phyloP scores from a whole-genome alignment of 2,888 invertebrate genomes.

The Ophion ventricosus region DNA sequence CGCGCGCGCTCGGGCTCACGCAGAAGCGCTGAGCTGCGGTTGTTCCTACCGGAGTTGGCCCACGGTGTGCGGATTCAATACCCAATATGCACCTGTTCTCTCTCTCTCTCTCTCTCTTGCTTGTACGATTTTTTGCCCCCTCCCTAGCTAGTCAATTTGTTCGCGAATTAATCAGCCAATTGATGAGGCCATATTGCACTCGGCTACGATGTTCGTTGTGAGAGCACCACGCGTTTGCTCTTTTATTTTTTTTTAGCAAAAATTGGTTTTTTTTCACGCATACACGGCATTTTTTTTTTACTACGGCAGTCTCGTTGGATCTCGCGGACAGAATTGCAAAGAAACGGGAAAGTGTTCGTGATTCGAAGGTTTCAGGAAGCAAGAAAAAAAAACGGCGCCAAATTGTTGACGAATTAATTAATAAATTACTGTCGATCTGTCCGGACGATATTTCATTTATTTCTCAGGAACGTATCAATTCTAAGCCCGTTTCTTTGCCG shows the following conservation, averaged over 20 bases:
- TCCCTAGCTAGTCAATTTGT: constrained; percentile 62
- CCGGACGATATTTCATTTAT: neutral
- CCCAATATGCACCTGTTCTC: constrained; percentile 53
- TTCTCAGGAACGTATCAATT: neutral
- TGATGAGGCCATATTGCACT: constrained; percentile 66
- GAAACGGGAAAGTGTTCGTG: neutral
- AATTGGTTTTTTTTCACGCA: neutral
- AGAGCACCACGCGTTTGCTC: constrained; percentile 70
- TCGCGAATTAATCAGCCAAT: constrained; percentile 67
- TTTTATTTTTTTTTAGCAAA: constrained; percentile 13
- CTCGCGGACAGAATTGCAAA: neutral
- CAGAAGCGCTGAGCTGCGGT: constrained; percentile 58
- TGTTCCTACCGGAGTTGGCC: constrained; percentile 32
- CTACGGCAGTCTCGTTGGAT: neutral
- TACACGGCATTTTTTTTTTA: neutral
- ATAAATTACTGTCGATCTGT: no score
- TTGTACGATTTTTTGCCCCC: constrained; percentile 51
- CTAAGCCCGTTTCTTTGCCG: neutral
- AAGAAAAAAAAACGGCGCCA: no score
- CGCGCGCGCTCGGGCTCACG: constrained; percentile 54
- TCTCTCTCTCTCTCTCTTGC: constrained; percentile 3
- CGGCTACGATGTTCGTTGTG: constrained; percentile 60
- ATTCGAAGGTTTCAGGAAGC: neutral
- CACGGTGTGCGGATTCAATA: constrained; percentile 23
- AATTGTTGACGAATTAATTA: no score